Evolutionary conservation across 2,888 invertebrate species (phyloP), one percentile per base, ranked within the genome.

Genomic region (Camptogramma bilineatum): DNA sequence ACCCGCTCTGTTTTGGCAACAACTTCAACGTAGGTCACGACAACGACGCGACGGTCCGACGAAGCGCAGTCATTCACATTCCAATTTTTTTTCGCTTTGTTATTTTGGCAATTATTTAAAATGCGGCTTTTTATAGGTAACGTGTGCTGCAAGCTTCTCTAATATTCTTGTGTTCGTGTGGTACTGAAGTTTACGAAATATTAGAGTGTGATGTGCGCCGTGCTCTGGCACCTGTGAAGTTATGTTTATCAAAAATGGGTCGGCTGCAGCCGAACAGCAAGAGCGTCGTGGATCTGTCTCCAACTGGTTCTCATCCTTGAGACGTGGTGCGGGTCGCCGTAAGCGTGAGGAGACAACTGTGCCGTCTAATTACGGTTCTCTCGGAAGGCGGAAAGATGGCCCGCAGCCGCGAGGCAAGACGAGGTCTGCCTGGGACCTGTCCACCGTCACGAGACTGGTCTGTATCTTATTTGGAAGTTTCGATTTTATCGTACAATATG

Each of bases 221-320:
- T 82, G 84, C 78, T 77, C 74, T 80, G 78, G 82, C 82, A 80
- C 78, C 81, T 75, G 85, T 84, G 83, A 83, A 92, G 91, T 91
- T 78, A 93, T 93, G 93, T 93, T 94, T 76, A 94, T 94, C 86
- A 93, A 94, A 78, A 88, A 86, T 75, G 91, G 87, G 79, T 88
- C 90, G 73, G 87, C 83, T 75, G 77, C 88, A 82, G 88, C 85
- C 79, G 90, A 94, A 42, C 66, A 66, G 75, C 93, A 95, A 73
- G 95, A 95, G 83, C 94, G 95, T 75, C 95, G 95, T 71, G 95
- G 95, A 76, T 95, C 95, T 74, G 95, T 96, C 67, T 94, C 95
- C 74, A 96, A 95, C 86, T 97, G 97, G 97, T 97, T 97, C 87
- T 96, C 96, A 71, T 97, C 97, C 69, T 85, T 97, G 82, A 95